A percentile compares a stretch with the other conserved stretches of the same genome.
phyloP scores from a whole-genome alignment of 1,140 invertebrate genomes.

The Oppia nitens region DNA sequence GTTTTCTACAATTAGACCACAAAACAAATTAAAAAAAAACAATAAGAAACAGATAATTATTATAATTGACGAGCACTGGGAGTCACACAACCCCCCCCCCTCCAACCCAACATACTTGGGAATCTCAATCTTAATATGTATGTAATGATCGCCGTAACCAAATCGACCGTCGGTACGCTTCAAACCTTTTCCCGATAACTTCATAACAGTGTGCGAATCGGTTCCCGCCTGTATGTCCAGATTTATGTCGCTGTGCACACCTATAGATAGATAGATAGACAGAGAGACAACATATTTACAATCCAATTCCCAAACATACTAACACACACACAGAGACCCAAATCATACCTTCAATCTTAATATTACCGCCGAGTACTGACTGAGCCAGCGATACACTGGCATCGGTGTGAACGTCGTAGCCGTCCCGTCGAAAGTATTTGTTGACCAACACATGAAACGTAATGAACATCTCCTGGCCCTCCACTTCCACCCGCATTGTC shows the following conservation, averaged over 20 bases:
- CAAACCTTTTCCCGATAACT: conserved; percentile 73
- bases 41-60: background rate
- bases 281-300: conserved; percentile 74
- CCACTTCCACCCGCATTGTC: conserved; percentile 78
- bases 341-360: conserved; percentile 1
- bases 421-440: conserved; percentile 53
- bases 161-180: conserved; percentile 70
- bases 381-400: conserved; percentile 69
- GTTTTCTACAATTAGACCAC: background rate
- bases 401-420: conserved; percentile 88
- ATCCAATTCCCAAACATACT: no score
- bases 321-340: no score
- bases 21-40: background rate
- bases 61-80: no score
- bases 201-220: conserved; percentile 69
- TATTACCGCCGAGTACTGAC: conserved; percentile 73
- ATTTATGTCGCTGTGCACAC: conserved; percentile 82
- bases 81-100: no score
- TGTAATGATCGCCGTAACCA: conserved; percentile 90
- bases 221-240: conserved; percentile 74
- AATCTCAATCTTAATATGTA: conserved; percentile 71
- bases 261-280: no score
- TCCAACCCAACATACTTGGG: conserved; percentile 35
- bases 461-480: conserved; percentile 65
- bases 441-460: conserved; percentile 77